Base-by-base conservation (phyloP, 2,113 vertebrate genomes). In the Sisor rabdophorus region DNA sequence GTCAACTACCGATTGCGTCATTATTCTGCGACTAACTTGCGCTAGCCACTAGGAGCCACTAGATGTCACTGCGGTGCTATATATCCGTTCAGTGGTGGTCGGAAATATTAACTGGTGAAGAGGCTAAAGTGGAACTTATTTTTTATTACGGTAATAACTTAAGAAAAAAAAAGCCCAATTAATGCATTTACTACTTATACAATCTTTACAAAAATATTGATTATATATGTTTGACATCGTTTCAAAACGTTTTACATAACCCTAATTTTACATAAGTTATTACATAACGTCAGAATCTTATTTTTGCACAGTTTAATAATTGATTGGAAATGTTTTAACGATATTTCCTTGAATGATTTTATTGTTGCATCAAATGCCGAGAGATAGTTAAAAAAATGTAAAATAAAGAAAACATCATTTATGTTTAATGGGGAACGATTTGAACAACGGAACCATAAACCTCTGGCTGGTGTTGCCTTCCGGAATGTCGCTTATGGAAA, bases 401-500 rank as follows among this genome's bases (percentile, higher is more conserved):
- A n/a, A n/a, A n/a, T n/a, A n/a, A n/a, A n/a, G n/a, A 36, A 36
- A 36, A 28, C 16, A 16, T 16, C 16, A 60, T 8, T 44, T 9
- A 1, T 10, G 40, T 44, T 79, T 12, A 32, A 24, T 13, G 60
- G 56, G 70, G 74, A 55, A 48, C 71, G 2, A 22, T 65, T 2
- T 70, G 54, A 48, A 61, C 8, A 40, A n/a, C 85, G 85, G 85
- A 86, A 85, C 83, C 68, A 30, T 82, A 20, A 28, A 68, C n/a
- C 40, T 1, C 24, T 16, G 16, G 71, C 24, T n/a, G 52, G 44
- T 61, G 72, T 36, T 83, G 68, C 75, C 65, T 78, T 47, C 59
- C 80, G 60, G 77, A 83, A 88, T 85, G 80, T 68, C 55, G 54
- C 63, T 83, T 88, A 86, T 75, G 76, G 82, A 87, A 74, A 87